Conservation (phyloP, 2,113 vertebrate genomes). For the Trinectes maculatus region DNA sequence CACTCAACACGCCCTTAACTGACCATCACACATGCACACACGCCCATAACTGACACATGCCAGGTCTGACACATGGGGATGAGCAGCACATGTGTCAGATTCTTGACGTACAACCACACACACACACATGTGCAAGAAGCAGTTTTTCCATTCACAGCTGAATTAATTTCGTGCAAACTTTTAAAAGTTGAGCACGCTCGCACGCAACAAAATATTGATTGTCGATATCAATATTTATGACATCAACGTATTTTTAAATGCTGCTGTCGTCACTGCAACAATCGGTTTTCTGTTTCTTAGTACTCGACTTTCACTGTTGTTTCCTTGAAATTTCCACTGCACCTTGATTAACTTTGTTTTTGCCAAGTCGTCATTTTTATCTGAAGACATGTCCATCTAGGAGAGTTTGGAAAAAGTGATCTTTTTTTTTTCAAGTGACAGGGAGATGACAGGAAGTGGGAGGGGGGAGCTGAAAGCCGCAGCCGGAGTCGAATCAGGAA, state of each 20-base stretch:
- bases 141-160: not conserved
- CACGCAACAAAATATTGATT: no score
- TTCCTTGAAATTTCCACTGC: constrained; percentile 3
- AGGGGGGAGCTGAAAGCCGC: not conserved
- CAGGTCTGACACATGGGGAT: constrained; percentile 9
- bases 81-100: not conserved
- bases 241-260: no score
- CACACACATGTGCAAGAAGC: not conserved
- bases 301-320: constrained; percentile 1
- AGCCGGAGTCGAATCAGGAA: not conserved
- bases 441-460: constrained; percentile 24
- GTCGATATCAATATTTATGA: no score
- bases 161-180: not conserved
- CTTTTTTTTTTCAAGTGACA: not conserved
- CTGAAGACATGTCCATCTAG: not conserved
- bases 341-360: not conserved
- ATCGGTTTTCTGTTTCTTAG: constrained; percentile 41
- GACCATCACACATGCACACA: constrained; percentile 37
- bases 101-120: not conserved
- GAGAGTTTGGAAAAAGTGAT: not conserved
- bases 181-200: no score
- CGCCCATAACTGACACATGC: constrained; percentile 58
- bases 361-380: not conserved
- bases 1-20: constrained; percentile 59
- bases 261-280: constrained; percentile 13